Evolutionary conservation across 92 coral and sea anemone species (phyloP), one percentile per base, ranked within the genome.

Genomic region (Parazoanthus darwini): DNA sequence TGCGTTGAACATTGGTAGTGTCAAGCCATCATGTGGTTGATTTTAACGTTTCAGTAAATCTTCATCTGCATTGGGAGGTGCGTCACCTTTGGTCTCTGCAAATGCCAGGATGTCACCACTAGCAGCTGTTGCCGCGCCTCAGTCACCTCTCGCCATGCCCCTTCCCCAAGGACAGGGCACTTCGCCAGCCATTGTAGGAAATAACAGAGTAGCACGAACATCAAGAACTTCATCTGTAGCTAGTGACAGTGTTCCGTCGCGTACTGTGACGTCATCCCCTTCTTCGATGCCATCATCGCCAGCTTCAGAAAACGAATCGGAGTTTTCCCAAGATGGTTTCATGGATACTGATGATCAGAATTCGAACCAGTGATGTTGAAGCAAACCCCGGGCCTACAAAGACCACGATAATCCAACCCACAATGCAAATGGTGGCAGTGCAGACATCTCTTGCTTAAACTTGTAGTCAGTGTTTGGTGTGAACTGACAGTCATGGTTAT

Each of bases 211-310:
- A 26, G 91, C 91, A 82, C 93, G 98, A 29, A 86, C 98, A 42
- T 95, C 98, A 79, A 91, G 98, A 88, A 95, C 98, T 14, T 95
- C 98, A 36, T 95, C 98, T 39, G 91, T 95, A 91, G 98, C 98
- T 5, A 95, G 98, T 89, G 98, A 95, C 81, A 94, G 98, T 86
- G 94, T 94, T 42, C 94, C 93, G 25, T 95, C 98, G 1, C 93
- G 99, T 23, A 94, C 99, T 13, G 86, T 90, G 85, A 91, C 93
- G 44, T 89, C 93, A 78, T 95, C 99, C 8, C 98, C 98, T 25
- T 92, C 91, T 51, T 97, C 99, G 25, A 95, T 94, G 78, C 99
- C 99, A 4, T 95, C 99, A 13, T 97, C 99, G 8, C 99, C 99
- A 39, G 96, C 98, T 38, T 91, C 93, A 0, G 98, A 95, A 38